Percentiles rank a stretch among this genome's conserved stretches.
These are phyloP conservation scores for Mystacornis crossleyi DNA, from an alignment of 2,113 vertebrate species.

Conservation along the genomic window DNA sequence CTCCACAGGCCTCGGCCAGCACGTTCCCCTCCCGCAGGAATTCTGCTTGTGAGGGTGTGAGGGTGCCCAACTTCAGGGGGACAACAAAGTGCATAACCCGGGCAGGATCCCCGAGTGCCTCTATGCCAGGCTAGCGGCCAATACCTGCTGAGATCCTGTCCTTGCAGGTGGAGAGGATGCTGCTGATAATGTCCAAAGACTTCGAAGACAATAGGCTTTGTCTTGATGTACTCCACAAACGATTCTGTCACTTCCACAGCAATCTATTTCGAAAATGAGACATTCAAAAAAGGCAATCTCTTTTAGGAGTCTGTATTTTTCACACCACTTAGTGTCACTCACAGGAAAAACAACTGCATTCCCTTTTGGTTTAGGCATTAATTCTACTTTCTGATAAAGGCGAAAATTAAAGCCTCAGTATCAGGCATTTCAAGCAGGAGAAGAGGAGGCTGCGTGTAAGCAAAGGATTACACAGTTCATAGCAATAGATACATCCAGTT, in stretches of 20 bases:
- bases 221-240: conserved; percentile 95
- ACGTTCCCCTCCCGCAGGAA: not conserved
- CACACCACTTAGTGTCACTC: not conserved
- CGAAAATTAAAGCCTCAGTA: not conserved
- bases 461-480: not conserved
- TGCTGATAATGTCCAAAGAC: conserved; percentile 98
- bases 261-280: conserved; percentile 74
- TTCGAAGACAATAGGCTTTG: conserved; percentile 96
- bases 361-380: not conserved
- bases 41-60: not conserved
- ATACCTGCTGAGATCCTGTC: conserved; percentile 91
- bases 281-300: not conserved
- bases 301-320: not conserved
- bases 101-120: not conserved
- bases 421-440: not conserved
- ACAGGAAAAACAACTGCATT: not conserved
- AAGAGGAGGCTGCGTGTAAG: not conserved
- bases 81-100: not conserved
- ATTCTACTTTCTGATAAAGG: not conserved
- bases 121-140: not conserved
- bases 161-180: conserved; percentile 89
- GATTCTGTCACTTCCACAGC: conserved; percentile 96
- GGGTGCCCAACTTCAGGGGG: not conserved
- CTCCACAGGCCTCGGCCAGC: not conserved
- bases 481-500: not conserved